Conservation (phyloP, 2,113 vertebrate species). For the Elachura formosa region DNA sequence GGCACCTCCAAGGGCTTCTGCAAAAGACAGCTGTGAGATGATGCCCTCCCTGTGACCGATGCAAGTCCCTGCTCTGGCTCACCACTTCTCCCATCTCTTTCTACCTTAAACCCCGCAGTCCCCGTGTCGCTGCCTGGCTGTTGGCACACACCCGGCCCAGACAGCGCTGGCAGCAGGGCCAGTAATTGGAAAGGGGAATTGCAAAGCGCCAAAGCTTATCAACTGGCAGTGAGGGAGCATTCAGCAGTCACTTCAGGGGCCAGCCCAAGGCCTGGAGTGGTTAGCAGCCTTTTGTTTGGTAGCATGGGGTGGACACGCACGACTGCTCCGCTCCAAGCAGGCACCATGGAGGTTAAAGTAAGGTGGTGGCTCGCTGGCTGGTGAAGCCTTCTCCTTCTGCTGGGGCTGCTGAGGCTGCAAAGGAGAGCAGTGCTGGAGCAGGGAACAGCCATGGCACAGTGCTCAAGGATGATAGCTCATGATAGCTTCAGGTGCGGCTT, state of each 20-base stretch:
- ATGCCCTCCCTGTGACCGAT: neutral
- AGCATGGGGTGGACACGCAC: accelerated
- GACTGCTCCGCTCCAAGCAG: accelerated
- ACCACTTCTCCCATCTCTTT: accelerated
- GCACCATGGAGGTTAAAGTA: accelerated
- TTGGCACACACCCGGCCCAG: neutral
- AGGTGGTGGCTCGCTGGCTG: accelerated
- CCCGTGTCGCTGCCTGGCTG: accelerated
- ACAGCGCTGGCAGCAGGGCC: accelerated
- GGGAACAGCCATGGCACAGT: accelerated
- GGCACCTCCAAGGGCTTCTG: neutral
- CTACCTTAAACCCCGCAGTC: neutral
- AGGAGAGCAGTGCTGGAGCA: accelerated
- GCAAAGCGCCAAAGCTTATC: constrained; percentile 35
- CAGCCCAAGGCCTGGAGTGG: accelerated
- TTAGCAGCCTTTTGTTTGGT: neutral
- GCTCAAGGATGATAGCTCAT: neutral
- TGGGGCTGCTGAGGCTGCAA: accelerated
- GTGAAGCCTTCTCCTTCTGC: neutral
- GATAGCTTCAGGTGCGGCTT: neutral
- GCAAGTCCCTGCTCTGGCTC: neutral
- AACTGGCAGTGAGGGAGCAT: neutral
- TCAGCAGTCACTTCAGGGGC: neutral
- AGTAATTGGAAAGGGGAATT: constrained; percentile 59
- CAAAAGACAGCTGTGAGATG: neutral